Conservation (phyloP, 2,888 invertebrate genomes). For the Hyppa rectilinea region DNA sequence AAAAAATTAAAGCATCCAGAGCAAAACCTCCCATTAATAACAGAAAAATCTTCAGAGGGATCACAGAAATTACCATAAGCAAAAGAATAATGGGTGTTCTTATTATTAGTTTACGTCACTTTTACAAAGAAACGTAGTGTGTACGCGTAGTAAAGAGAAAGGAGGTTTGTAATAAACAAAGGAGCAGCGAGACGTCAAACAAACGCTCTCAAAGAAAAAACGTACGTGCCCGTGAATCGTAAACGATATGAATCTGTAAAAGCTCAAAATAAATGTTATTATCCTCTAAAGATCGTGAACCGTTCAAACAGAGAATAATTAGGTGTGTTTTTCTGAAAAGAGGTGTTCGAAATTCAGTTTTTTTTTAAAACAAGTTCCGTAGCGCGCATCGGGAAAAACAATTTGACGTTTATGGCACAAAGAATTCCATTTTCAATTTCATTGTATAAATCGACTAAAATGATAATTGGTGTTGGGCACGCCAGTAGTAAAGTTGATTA, state of each 20-base stretch:
- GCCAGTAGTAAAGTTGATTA: slow-evolving; percentile 11
- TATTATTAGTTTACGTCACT: slow-evolving; percentile 43
- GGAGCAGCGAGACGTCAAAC: slow-evolving; percentile 32
- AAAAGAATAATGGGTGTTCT: slow-evolving; percentile 14
- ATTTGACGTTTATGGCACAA: slow-evolving; percentile 1
- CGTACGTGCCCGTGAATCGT: slow-evolving; percentile 48
- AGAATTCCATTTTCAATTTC: slow-evolving; percentile 19
- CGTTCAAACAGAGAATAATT: slow-evolving; percentile 4
- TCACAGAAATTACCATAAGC: slow-evolving; percentile 32
- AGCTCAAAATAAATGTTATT: slow-evolving; percentile 44
- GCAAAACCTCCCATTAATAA: slow-evolving; percentile 14
- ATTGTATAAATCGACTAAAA: slow-evolving; percentile 29
- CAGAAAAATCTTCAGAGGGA: slow-evolving; percentile 10
- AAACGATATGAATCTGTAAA: slow-evolving; percentile 18
- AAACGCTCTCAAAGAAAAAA: slow-evolving; percentile 39
- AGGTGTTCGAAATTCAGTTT: not conserved
- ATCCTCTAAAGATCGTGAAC: slow-evolving; percentile 20
- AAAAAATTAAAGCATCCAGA: slow-evolving; percentile 3
- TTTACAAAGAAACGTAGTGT: slow-evolving; percentile 38
- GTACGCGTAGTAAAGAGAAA: slow-evolving; percentile 32
- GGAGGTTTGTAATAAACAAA: slow-evolving; percentile 44
- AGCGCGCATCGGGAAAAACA: not conserved
- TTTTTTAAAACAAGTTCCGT: not conserved
- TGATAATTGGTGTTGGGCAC: slow-evolving; percentile 39
- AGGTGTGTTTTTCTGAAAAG: not conserved